These are phyloP conservation scores for Sipha flava DNA, from an alignment of 1,140 invertebrate genomes.

Conservation along the genomic window DNA sequence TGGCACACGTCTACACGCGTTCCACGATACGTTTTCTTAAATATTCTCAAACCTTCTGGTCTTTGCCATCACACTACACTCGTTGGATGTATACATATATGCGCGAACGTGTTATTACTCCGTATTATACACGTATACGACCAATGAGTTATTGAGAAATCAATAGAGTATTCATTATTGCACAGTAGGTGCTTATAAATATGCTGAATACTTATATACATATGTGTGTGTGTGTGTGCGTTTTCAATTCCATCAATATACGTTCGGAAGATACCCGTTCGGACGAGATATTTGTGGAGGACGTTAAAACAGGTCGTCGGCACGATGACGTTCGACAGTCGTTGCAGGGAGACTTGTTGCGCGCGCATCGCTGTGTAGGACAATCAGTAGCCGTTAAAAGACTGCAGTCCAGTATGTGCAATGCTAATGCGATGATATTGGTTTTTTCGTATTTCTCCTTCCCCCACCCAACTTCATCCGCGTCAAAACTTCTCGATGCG, in stretches of 20 bases:
- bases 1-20: no score
- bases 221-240: no score
- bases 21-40: no score
- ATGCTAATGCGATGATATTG: no score
- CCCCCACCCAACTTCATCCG: no score
- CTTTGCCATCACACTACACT: no score
- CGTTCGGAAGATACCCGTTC: not conserved
- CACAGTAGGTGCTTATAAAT: not conserved
- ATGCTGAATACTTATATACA: no score
- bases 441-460: no score
- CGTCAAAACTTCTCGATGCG: no score
- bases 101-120: not conserved
- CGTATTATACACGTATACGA: not conserved
- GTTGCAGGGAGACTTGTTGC: not conserved
- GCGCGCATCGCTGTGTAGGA: not conserved
- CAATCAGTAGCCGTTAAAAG: not conserved
- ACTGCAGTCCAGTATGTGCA: not conserved
- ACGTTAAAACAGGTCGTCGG: conserved; percentile 7
- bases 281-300: not conserved
- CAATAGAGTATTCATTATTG: not conserved
- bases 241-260: not conserved
- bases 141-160: not conserved
- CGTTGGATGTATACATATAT: not conserved
- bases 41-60: no score
- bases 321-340: not conserved